Base-by-base conservation (phyloP, 2,797 vertebrate species). In the Spheniscus humboldti region DNA sequence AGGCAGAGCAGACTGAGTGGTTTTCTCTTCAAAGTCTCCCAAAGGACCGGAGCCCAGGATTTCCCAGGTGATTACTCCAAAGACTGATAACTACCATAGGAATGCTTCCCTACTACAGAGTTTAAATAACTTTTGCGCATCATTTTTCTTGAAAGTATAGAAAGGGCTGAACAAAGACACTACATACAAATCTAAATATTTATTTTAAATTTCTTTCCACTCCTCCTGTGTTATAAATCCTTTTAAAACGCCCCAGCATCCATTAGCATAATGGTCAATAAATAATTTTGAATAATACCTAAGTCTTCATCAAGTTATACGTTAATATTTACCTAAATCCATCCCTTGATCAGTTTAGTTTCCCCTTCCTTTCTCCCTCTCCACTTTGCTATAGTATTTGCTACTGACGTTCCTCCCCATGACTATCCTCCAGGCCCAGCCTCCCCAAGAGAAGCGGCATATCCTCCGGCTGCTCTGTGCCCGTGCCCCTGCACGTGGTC, bases 401-500 rank as follows among this genome's bases (percentile, higher is more conserved):
- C 48, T 79, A 8, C 3, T 3, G 8, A 22, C 14, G 52, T 17
- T 50, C n/a, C 57, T 18, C 9, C 17, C 43, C 48, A 18, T 1
- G 19, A 35, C 55, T 6, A 1, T 8, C 19, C 47, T 74, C 18
- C 69, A 81, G 43, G 18, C 69, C 71, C 48, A 67, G 62, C 13
- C 31, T n/a, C 43, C 43, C 57, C 52, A 39, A 47, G 17, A 63
- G 45, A 10, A 57, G 23, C 13, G 9, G 63, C 41, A 76, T 45
- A 56, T 23, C 53, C 64, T 17, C 10, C 1, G 2, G 31, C 47
- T 25, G 41, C 62, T 47, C 37, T 12, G 18, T n/a, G 31, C 9
- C 66, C 9, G 2, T 10, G 31, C 9, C 55, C 37, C 23, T 8
- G 5, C 47, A n/a, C 2, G 0, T 0, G 3, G 39, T 13, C 68